Conservation (phyloP, 2,888 invertebrate species). For the Aphodius sticticus region DNA sequence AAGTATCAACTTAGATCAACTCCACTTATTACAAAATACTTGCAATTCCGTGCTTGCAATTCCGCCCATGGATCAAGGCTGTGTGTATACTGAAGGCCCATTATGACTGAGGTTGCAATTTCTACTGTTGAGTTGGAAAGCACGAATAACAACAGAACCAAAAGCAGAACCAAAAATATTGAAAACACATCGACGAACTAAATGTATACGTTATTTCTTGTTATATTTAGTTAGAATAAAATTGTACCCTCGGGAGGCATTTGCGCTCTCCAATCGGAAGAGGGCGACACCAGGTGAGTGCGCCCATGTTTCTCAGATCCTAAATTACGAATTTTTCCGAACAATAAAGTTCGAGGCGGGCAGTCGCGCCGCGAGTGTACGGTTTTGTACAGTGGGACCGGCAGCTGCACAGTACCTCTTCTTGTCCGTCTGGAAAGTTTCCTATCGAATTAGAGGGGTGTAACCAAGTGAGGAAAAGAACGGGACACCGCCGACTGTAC, state of each 20-base stretch:
- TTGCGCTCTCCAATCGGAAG: background rate
- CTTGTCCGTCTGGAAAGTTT: constrained; percentile 27
- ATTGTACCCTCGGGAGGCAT: background rate
- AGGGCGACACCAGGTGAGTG: background rate
- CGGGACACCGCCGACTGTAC: constrained; percentile 20
- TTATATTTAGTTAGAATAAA: background rate
- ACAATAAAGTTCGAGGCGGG: constrained; percentile 22
- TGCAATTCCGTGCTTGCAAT: too few species aligned
- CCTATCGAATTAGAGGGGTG: constrained; percentile 35
- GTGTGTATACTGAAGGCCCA: too few species aligned
- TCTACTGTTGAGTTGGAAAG: too few species aligned
- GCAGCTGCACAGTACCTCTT: constrained; percentile 22
- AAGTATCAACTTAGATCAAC: too few species aligned
- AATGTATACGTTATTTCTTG: background rate
- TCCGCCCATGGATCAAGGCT: too few species aligned
- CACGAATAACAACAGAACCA: too few species aligned
- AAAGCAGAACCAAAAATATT: background rate
- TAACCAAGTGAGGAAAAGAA: constrained; percentile 35
- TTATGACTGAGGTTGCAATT: too few species aligned
- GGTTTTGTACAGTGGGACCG: constrained; percentile 5
- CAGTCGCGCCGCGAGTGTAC: constrained; percentile 15
- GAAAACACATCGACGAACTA: background rate
- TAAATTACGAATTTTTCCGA: constrained; percentile 26
- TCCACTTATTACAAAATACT: too few species aligned
- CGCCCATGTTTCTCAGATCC: constrained; percentile 8